Conservation (phyloP, 1,140 invertebrate genomes). For the Scaptomyza montana region DNA sequence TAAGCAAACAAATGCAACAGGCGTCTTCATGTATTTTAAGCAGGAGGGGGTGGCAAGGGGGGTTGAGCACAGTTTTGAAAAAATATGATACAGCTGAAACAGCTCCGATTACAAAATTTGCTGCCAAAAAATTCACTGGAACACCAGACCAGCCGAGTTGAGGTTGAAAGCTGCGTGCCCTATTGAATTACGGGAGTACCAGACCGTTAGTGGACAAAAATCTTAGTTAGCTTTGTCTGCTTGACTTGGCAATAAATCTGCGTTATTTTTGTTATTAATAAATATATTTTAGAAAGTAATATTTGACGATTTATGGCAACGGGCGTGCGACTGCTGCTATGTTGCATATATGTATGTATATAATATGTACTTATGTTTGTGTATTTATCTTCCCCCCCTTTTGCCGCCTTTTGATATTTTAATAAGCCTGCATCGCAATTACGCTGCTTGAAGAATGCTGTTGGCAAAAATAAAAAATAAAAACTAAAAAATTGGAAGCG, state of each 20-base stretch:
- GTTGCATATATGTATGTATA: background rate
- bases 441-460: conserved; percentile 21
- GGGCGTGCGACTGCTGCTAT: background rate
- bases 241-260: conserved; percentile 62
- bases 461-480: background rate
- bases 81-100: conserved; percentile 60
- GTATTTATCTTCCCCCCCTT: no score
- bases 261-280: background rate
- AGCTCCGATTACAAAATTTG: conserved; percentile 51
- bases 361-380: background rate
- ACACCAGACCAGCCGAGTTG: conserved; percentile 58
- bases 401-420: conserved; percentile 58
- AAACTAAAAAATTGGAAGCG: conserved; percentile 1
- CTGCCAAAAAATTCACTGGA: conserved; percentile 73
- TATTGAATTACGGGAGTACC: conserved; percentile 65
- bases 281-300: conserved; percentile 66
- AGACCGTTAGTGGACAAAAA: conserved; percentile 61
- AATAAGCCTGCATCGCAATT: conserved; percentile 70
- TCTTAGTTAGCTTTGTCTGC: conserved; percentile 18
- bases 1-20: conserved; percentile 78
- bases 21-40: conserved; percentile 15
- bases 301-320: conserved; percentile 48
- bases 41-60: background rate
- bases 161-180: conserved; percentile 57
- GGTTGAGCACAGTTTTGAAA: conserved; percentile 38